phyloP scores from a whole-genome alignment of 2,888 invertebrate species.

The Morpho helenor region DNA sequence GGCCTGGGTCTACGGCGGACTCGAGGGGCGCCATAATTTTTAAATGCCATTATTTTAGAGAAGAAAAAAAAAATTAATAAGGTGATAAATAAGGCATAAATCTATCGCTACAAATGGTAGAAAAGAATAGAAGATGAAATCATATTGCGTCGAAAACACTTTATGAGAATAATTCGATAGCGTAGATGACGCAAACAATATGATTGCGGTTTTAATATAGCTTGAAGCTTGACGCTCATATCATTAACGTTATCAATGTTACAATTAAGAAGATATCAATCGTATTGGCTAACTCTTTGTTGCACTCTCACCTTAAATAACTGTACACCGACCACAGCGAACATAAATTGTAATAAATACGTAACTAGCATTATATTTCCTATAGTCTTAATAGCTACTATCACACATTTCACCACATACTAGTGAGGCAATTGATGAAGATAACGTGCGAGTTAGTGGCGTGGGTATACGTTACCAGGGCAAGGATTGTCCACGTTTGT shows the following conservation, averaged over 20 bases:
- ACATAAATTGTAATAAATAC: conserved; percentile 99
- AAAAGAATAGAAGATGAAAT: no score
- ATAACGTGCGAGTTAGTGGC: conserved; percentile 55
- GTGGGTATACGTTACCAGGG: conserved; percentile 65
- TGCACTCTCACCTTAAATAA: conserved; percentile 94
- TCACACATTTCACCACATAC: conserved; percentile 99
- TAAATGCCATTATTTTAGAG: no score
- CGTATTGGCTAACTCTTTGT: background rate
- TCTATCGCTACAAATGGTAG: no score
- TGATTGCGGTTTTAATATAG: no score
- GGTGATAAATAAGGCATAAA: no score
- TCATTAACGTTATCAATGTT: background rate
- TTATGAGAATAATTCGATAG: no score
- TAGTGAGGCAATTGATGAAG: conserved; percentile 56
- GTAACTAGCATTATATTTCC: conserved; percentile 99
- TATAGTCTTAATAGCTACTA: conserved; percentile 99
- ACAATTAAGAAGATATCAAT: conserved; percentile 6
- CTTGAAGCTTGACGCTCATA: no score
- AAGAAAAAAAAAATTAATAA: no score
- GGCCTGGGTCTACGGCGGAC: no score
- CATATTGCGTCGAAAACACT: no score
- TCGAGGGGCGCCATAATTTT: no score
- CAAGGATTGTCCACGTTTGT: conserved; percentile 48
- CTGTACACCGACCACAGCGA: conserved; percentile 99
- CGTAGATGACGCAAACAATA: no score